A percentile compares a stretch with the other conserved stretches of the same genome.
These are phyloP conservation scores for Eristalis tenax DNA, from an alignment of 2,888 invertebrate species.

Conservation along the genomic window DNA sequence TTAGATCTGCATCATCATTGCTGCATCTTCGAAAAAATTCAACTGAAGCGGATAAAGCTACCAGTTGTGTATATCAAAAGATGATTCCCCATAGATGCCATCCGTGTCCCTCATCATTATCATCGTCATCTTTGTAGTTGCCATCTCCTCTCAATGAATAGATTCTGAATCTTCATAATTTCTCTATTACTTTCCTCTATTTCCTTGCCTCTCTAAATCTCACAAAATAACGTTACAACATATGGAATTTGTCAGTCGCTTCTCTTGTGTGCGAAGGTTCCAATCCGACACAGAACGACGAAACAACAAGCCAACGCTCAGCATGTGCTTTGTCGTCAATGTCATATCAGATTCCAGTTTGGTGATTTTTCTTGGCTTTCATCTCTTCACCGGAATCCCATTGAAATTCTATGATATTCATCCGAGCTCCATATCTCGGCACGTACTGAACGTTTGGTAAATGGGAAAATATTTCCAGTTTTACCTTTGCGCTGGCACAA, in stretches of 20 bases:
- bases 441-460: neutral
- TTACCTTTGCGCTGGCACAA: slow-evolving; percentile 25
- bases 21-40: neutral
- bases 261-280: neutral
- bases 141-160: slow-evolving; percentile 32
- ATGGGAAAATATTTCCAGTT: neutral
- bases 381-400: slow-evolving; percentile 11
- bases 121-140: slow-evolving; percentile 1
- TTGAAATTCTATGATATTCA: slow-evolving; percentile 4
- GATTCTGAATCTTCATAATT: slow-evolving; percentile 60
- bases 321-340: slow-evolving; percentile 20
- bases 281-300: neutral
- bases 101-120: neutral
- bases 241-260: slow-evolving; percentile 57
- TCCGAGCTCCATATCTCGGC: neutral
- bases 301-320: neutral
- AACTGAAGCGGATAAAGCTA: neutral
- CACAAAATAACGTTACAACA: slow-evolving; percentile 53
- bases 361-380: slow-evolving; percentile 15
- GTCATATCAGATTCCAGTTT: slow-evolving; percentile 33
- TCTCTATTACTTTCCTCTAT: slow-evolving; percentile 56
- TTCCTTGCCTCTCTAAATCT: neutral
- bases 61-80: neutral
- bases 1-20: neutral
- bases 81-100: neutral